Evolutionary conservation across 2,888 invertebrate genomes (phyloP).

Genomic region (Troides oblongomaculatus): DNA sequence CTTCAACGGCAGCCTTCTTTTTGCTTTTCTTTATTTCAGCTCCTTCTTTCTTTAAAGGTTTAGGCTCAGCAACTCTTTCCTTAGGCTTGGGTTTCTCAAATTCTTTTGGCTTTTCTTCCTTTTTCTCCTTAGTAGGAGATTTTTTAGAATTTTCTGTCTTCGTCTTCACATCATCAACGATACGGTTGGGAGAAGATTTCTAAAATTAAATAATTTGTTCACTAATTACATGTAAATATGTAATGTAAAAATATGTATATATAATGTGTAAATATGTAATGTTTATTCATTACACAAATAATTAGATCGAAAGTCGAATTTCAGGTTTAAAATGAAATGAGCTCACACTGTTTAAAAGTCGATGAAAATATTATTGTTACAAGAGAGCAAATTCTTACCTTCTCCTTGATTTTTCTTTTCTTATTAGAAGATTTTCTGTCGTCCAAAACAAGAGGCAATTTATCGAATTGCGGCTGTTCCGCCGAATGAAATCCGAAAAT

Average conservation of each 20-base stretch:
- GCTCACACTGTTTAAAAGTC: conserved; percentile 54
- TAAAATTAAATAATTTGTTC: conserved; percentile 46
- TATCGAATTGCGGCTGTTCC: conserved; percentile 89
- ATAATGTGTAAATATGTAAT: neutral
- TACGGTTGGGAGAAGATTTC: conserved; percentile 83
- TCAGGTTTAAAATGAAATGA: conserved; percentile 77
- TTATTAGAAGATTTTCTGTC: conserved; percentile 85
- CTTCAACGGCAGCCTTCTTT: conserved; percentile 76
- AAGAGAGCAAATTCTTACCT: conserved; percentile 74
- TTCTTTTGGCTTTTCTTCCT: conserved; percentile 78
- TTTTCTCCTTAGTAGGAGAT: conserved; percentile 76
- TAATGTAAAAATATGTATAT: no score
- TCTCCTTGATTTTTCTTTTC: conserved; percentile 86
- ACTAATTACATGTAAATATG: neutral
- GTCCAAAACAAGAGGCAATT: conserved; percentile 81
- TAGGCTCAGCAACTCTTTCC: conserved; percentile 59
- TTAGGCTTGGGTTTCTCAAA: conserved; percentile 74
- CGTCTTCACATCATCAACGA: conserved; percentile 79
- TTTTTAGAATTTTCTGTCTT: conserved; percentile 81
- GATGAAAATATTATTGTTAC: conserved; percentile 40
- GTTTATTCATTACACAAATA: neutral
- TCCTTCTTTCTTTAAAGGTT: conserved; percentile 65
- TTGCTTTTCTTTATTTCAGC: conserved; percentile 79
- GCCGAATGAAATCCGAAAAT: conserved; percentile 89
- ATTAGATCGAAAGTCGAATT: conserved; percentile 37